phyloP scores from a whole-genome alignment of 2,888 invertebrate genomes.

The Callyntrura guangdongensis region DNA sequence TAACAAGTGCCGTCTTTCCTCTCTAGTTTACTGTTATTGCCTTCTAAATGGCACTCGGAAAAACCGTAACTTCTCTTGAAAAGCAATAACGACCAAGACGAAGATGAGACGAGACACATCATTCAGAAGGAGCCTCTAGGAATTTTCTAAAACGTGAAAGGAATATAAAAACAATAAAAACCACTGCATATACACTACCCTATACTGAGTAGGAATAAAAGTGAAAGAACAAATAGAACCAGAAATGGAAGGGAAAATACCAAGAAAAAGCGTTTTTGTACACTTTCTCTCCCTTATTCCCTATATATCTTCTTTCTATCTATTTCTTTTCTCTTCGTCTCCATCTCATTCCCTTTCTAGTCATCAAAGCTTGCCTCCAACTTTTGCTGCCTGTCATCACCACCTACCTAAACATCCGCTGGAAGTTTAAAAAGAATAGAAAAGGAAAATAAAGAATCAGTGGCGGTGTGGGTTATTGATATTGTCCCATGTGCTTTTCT shows the following conservation, averaged over 20 bases:
- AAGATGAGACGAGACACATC: constrained; percentile 40
- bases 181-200: background rate
- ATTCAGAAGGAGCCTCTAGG: constrained; percentile 44
- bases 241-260: background rate
- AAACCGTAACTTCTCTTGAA: constrained; percentile 42
- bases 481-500: constrained; percentile 29
- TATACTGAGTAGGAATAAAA: background rate
- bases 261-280: background rate
- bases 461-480: constrained; percentile 37
- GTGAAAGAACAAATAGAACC: background rate
- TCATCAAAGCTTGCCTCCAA: constrained; percentile 35
- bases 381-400: background rate
- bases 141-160: constrained; percentile 59
- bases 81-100: constrained; percentile 35
- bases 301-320: background rate
- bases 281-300: too few species aligned
- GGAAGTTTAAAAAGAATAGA: constrained; percentile 15
- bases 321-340: constrained; percentile 4
- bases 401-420: constrained; percentile 22
- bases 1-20: constrained; percentile 11
- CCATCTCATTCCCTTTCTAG: constrained; percentile 19
- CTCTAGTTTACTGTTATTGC: constrained; percentile 46
- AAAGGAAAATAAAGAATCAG: constrained; percentile 46
- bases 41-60: constrained; percentile 40
- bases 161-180: constrained; percentile 58